A percentile compares a stretch with the other conserved stretches of the same genome.
Conservation (phyloP, 2,797 vertebrate species). For the Notolabrus celidotus region DNA sequence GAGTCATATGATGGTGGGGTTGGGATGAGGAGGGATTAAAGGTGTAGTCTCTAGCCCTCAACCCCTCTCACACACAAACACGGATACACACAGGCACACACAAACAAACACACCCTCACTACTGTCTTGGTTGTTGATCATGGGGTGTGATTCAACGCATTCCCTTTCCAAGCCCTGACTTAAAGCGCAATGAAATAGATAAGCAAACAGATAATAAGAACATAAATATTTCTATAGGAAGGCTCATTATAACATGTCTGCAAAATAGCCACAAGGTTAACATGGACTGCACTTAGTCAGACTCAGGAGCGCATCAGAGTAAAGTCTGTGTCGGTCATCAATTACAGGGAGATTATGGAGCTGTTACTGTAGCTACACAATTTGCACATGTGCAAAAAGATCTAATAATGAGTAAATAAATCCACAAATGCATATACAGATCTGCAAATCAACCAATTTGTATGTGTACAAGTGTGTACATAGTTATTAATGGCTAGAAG, state of each 20-base stretch:
- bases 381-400: no score
- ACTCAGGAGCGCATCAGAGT: no score
- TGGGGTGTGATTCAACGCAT: constrained; percentile 10
- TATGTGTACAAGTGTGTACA: no score
- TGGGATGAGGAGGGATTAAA: constrained; percentile 50
- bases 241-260: constrained; percentile 1
- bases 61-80: constrained; percentile 30
- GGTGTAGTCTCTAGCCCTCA: constrained; percentile 23
- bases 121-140: not conserved
- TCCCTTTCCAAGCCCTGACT: constrained; percentile 4
- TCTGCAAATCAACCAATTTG: no score
- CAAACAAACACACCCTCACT: not conserved
- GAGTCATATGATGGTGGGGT: constrained; percentile 65
- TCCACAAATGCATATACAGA: no score
- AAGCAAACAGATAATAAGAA: not conserved
- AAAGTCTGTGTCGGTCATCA: no score
- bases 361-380: no score
- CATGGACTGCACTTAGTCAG: no score
- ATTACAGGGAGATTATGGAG: no score
- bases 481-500: no score
- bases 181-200: not conserved
- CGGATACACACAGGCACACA: not conserved
- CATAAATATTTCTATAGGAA: not conserved
- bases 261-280: no score
- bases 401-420: no score